These are phyloP conservation scores for Harpalus rufipes DNA, from an alignment of 2,888 invertebrate species.

Conservation along the genomic window DNA sequence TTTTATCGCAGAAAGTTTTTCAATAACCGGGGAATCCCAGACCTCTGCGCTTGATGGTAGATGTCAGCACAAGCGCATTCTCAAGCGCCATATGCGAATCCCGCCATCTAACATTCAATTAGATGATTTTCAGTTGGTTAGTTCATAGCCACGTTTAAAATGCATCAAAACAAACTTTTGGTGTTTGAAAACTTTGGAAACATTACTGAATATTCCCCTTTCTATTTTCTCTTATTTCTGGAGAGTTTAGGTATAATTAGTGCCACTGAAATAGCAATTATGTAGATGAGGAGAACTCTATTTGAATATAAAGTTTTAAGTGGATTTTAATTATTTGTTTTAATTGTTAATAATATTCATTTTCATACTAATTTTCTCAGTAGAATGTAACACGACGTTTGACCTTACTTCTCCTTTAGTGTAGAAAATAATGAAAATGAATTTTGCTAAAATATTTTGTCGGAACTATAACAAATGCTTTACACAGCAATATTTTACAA, in stretches of 20 bases:
- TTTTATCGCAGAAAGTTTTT: slow-evolving; percentile 43
- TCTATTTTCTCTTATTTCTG: slow-evolving; percentile 46
- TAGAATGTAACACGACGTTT: slow-evolving; percentile 11
- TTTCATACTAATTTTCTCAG: slow-evolving; percentile 10
- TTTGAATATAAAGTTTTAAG: slow-evolving; percentile 59
- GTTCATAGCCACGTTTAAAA: slow-evolving; percentile 47
- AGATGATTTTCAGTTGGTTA: slow-evolving; percentile 54
- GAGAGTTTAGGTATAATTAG: slow-evolving; percentile 55
- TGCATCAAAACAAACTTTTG: slow-evolving; percentile 56
- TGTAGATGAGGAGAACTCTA: slow-evolving; percentile 46
- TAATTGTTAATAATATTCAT: slow-evolving; percentile 43
- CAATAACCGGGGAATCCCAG: slow-evolving; percentile 44
- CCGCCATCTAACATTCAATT: slow-evolving; percentile 43
- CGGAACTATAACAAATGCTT: slow-evolving; percentile 33
- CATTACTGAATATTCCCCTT: slow-evolving; percentile 36
- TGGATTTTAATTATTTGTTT: slow-evolving; percentile 43
- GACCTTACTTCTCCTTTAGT: neutral
- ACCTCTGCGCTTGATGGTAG: neutral
- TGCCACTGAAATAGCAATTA: slow-evolving; percentile 55
- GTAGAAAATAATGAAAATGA: neutral
- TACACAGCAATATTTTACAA: slow-evolving; percentile 23
- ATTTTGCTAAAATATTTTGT: slow-evolving; percentile 22
- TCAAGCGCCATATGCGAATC: slow-evolving; percentile 34
- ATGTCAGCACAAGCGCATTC: slow-evolving; percentile 40
- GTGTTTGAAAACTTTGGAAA: slow-evolving; percentile 53